Evolutionary conservation across 2,797 vertebrate species (phyloP).

Genomic region (Scyliorhinus canicula): DNA sequence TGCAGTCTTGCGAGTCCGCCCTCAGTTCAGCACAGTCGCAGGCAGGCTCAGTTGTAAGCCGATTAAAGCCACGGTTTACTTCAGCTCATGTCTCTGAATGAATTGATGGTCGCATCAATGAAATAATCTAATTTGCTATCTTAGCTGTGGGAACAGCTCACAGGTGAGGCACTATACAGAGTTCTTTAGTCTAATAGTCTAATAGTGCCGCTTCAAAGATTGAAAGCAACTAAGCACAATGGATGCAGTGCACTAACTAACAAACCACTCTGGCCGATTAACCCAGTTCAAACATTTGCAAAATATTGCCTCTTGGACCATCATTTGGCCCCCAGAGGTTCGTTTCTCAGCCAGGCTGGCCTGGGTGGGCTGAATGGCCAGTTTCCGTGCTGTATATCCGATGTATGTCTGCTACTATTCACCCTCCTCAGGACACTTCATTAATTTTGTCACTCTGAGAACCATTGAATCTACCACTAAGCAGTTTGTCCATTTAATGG

Average conservation of each 20-base stretch:
- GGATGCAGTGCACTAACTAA: neutral
- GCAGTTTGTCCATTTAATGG: neutral
- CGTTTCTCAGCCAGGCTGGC: neutral
- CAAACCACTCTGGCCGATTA: neutral
- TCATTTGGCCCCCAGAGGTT: neutral
- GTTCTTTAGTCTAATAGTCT: neutral
- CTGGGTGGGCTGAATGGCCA: neutral
- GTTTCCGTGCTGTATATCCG: neutral
- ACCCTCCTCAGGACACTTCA: neutral
- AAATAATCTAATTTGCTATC: neutral
- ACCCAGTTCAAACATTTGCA: neutral
- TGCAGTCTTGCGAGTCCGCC: no score
- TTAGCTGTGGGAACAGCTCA: neutral
- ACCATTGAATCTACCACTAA: neutral
- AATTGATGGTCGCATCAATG: no score
- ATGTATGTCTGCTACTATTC: neutral
- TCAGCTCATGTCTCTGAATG: no score
- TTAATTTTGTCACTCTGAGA: neutral
- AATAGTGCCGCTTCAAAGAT: neutral
- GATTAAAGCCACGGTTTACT: no score
- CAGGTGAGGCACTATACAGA: neutral
- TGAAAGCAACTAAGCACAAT: neutral
- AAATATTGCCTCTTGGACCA: neutral
- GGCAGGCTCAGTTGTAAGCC: no score
- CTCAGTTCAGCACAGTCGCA: no score